These are phyloP conservation scores for Atta colombica DNA, from an alignment of 1,140 invertebrate genomes.

Conservation along the genomic window DNA sequence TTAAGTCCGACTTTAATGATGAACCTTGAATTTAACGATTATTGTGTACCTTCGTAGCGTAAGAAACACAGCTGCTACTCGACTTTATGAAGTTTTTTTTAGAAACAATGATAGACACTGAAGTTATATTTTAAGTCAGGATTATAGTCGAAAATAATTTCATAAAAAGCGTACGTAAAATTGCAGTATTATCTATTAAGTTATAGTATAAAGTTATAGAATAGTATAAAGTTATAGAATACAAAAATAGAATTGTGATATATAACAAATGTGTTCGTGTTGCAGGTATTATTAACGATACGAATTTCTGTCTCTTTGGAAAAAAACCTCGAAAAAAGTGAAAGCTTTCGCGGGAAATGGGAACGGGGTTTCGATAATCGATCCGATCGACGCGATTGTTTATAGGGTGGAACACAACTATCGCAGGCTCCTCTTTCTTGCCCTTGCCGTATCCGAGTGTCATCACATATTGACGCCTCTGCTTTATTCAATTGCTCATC, in stretches of 20 bases:
- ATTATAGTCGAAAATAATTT: neutral
- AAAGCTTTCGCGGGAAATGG: neutral
- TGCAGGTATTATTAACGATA: neutral
- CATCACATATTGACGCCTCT: slow-evolving; percentile 81
- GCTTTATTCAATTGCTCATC: slow-evolving; percentile 81
- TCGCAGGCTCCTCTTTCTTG: slow-evolving; percentile 47
- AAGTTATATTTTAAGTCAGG: slow-evolving; percentile 21
- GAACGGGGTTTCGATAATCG: slow-evolving; percentile 5
- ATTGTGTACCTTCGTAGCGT: slow-evolving; percentile 55
- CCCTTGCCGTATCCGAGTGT: slow-evolving; percentile 67
- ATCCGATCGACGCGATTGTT: slow-evolving; percentile 46
- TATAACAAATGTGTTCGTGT: neutral
- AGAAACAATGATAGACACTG: slow-evolving; percentile 46
- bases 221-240: no score
- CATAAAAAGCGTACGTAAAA: slow-evolving; percentile 39
- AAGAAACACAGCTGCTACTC: slow-evolving; percentile 60
- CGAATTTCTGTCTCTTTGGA: neutral
- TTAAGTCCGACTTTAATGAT: slow-evolving; percentile 72
- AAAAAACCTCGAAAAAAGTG: slow-evolving; percentile 1
- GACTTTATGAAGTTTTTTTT: slow-evolving; percentile 38
- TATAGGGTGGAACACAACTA: slow-evolving; percentile 50
- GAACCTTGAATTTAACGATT: slow-evolving; percentile 70
- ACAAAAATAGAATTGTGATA: neutral
- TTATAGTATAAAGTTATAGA: no score
- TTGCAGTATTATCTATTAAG: neutral